These are phyloP conservation scores for Chaetodon auriga DNA, from an alignment of 2,113 vertebrate genomes.

Conservation along the genomic window DNA sequence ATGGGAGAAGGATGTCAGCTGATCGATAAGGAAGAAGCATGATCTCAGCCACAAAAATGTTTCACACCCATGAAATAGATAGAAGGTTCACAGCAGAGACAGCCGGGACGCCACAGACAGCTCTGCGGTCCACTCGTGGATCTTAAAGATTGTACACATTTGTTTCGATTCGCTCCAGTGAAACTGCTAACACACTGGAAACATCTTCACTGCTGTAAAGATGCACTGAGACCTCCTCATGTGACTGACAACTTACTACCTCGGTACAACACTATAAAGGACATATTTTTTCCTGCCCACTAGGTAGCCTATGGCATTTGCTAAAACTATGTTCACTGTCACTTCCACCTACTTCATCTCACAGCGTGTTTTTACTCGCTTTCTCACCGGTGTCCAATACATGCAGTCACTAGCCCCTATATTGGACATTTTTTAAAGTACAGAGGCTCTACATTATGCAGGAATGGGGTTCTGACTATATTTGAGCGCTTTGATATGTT, in stretches of 20 bases:
- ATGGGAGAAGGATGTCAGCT: background rate
- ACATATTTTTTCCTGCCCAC: slow-evolving; percentile 43
- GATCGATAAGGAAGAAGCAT: background rate
- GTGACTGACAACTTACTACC: slow-evolving; percentile 56
- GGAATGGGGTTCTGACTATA: background rate
- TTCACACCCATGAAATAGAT: background rate
- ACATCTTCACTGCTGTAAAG: slow-evolving; percentile 45
- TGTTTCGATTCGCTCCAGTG: slow-evolving; percentile 13
- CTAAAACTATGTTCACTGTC: slow-evolving; percentile 59
- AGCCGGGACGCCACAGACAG: background rate
- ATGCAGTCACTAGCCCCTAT: slow-evolving; percentile 2
- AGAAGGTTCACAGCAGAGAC: background rate
- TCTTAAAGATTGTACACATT: slow-evolving; percentile 17
- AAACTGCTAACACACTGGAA: slow-evolving; percentile 25
- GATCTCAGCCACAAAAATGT: background rate
- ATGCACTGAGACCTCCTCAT: slow-evolving; percentile 33
- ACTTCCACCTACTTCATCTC: slow-evolving; percentile 49
- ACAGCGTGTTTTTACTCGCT: slow-evolving; percentile 24
- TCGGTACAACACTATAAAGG: slow-evolving; percentile 47
- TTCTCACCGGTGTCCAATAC: slow-evolving; percentile 21
- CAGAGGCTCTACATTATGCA: background rate
- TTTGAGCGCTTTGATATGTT: slow-evolving; percentile 28
- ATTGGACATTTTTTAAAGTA: slow-evolving; percentile 5
- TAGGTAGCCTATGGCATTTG: slow-evolving; percentile 63
- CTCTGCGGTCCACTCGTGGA: slow-evolving; percentile 4